A percentile compares a stretch with the other conserved stretches of the same genome.
These are phyloP conservation scores for Papilio gigon DNA, from an alignment of 2,888 invertebrate genomes.

Conservation along the genomic window DNA sequence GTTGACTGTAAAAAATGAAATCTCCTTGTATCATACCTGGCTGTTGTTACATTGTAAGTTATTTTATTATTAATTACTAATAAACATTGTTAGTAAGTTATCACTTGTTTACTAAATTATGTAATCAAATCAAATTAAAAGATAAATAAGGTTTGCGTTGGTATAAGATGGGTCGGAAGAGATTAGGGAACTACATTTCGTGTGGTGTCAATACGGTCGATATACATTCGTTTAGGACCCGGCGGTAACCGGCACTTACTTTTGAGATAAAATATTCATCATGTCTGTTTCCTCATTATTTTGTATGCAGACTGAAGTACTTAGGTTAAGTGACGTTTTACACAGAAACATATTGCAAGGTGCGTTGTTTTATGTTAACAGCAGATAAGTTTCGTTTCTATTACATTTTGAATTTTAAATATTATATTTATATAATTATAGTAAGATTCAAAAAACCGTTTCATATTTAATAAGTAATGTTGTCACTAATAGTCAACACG, in stretches of 20 bases:
- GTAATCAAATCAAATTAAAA: neutral
- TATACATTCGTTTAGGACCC: neutral
- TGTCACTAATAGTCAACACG: too few relatives aligned
- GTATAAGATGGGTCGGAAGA: constrained; percentile 8
- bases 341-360: too few relatives aligned
- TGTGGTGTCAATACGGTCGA: constrained; percentile 1
- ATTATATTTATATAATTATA: too few relatives aligned
- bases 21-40: constrained; percentile 67
- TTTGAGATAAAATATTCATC: constrained; percentile 3
- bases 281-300: neutral
- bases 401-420: too few relatives aligned
- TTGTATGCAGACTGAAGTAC: neutral
- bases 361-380: too few relatives aligned
- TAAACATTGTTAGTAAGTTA: constrained; percentile 10
- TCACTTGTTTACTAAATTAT: constrained; percentile 34
- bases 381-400: too few relatives aligned
- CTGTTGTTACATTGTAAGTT: constrained; percentile 67
- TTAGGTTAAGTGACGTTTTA: neutral
- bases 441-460: too few relatives aligned
- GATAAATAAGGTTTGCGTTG: neutral
- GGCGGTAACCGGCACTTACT: neutral
- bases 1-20: constrained; percentile 56
- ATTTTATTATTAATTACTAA: constrained; percentile 8
- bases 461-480: too few relatives aligned
- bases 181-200: neutral